A percentile compares a stretch with the other conserved stretches of the same genome.
These are phyloP conservation scores for Metopia argyrocephala DNA, from an alignment of 2,888 invertebrate genomes.

Conservation along the genomic window DNA sequence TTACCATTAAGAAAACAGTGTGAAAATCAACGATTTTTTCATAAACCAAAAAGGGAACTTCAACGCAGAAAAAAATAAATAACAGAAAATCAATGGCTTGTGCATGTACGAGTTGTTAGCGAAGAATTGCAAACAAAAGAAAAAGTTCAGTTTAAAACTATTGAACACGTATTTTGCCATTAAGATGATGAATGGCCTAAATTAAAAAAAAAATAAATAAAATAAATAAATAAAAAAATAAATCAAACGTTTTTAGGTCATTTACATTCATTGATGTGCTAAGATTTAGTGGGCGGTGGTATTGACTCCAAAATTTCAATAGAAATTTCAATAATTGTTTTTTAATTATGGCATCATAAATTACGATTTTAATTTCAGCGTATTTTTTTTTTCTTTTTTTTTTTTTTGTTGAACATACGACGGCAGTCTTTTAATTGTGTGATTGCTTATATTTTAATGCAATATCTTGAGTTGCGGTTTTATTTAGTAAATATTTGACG, in stretches of 20 bases:
- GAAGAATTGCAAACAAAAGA: background rate
- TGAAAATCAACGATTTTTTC: background rate
- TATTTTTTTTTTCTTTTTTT: no score
- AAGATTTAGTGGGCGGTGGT: background rate
- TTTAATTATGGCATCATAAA: background rate
- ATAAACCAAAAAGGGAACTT: background rate
- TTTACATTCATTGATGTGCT: background rate
- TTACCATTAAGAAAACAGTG: background rate
- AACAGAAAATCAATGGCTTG: background rate
- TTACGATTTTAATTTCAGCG: no score
- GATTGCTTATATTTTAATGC: no score
- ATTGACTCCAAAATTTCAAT: background rate
- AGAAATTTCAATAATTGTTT: background rate
- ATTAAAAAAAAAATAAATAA: background rate
- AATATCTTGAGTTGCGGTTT: no score
- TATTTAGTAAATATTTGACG: no score
- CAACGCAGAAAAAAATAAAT: background rate
- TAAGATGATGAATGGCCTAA: background rate
- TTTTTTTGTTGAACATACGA: no score
- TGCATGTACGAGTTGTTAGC: background rate
- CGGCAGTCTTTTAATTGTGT: no score
- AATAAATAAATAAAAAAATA: background rate
- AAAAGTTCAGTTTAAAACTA: background rate
- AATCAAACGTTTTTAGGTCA: background rate
- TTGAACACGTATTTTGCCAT: constrained; percentile 12